Evolutionary conservation across 1,140 invertebrate species (phyloP).

Genomic region (Oppia nitens): DNA sequence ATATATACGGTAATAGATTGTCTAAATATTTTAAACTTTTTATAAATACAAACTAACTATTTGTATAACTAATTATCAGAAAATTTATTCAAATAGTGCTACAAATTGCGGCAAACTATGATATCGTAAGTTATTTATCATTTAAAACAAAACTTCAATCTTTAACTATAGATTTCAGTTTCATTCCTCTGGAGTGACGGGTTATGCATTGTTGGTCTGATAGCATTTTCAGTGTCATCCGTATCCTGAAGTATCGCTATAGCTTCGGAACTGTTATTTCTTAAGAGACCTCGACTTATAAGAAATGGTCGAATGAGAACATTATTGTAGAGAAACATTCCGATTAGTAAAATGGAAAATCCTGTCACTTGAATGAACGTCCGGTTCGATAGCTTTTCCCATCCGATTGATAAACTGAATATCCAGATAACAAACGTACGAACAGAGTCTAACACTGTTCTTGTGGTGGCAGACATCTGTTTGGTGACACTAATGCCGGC

Average conservation of each 20-base stretch:
- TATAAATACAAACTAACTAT: too few relatives aligned
- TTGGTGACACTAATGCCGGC: conserved; percentile 89
- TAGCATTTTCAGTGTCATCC: not conserved
- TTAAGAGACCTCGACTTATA: not conserved
- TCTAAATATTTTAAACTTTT: too few relatives aligned
- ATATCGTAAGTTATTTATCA: too few relatives aligned
- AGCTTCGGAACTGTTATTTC: not conserved
- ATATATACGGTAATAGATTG: too few relatives aligned
- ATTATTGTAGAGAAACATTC: conserved; percentile 61
- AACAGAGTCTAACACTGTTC: conserved; percentile 79
- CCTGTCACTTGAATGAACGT: conserved; percentile 54
- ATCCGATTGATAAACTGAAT: conserved; percentile 49
- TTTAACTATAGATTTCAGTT: not conserved
- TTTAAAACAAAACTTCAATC: too few relatives aligned
- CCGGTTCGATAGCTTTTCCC: conserved; percentile 61
- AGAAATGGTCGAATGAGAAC: conserved; percentile 33
- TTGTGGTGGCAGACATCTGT: conserved; percentile 73
- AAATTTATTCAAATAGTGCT: too few relatives aligned
- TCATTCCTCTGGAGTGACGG: not conserved
- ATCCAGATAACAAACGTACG: conserved; percentile 77
- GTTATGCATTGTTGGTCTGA: not conserved
- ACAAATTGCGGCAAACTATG: too few relatives aligned
- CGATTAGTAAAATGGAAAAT: conserved; percentile 48
- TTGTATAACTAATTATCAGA: too few relatives aligned
- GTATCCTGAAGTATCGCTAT: not conserved